Percentiles rank a stretch among this genome's conserved stretches.
phyloP scores from a whole-genome alignment of 2,888 invertebrate species.

The Lasioglossum zephyrum region DNA sequence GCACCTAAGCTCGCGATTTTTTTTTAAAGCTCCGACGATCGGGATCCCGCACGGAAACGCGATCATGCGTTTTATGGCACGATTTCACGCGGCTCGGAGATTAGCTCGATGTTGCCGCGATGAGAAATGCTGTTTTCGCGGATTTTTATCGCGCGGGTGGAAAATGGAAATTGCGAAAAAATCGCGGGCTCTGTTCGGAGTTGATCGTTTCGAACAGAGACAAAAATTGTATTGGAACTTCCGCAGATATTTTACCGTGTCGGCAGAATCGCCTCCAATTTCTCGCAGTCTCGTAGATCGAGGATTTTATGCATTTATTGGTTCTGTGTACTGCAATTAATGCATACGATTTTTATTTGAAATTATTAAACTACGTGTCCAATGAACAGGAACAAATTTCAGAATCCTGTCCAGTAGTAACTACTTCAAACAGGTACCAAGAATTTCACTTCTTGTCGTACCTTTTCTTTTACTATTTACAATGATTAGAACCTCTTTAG shows the following conservation, averaged over 20 bases:
- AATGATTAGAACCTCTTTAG: no score
- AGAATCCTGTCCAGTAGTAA: no score
- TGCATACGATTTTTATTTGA: no score
- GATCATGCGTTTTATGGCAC: neutral
- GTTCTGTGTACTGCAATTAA: no score
- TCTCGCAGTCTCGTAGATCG: neutral
- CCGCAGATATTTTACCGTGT: neutral
- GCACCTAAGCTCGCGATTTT: neutral
- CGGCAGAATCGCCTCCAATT: neutral
- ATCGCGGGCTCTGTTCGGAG: neutral
- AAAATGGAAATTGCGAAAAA: neutral
- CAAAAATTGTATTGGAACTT: neutral
- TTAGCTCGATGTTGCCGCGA: conserved; percentile 1
- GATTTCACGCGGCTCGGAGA: neutral
- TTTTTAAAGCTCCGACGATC: neutral
- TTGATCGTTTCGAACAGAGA: neutral
- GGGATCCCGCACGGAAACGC: conserved; percentile 11
- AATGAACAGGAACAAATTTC: no score
- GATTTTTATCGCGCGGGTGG: neutral
- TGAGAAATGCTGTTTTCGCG: neutral
- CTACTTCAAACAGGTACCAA: no score
- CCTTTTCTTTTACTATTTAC: no score
- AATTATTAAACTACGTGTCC: neutral
- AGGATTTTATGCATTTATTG: neutral
- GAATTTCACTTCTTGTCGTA: no score